Conservation (phyloP, 1,140 invertebrate species). For the Macrobrachium rosenbergii region DNA sequence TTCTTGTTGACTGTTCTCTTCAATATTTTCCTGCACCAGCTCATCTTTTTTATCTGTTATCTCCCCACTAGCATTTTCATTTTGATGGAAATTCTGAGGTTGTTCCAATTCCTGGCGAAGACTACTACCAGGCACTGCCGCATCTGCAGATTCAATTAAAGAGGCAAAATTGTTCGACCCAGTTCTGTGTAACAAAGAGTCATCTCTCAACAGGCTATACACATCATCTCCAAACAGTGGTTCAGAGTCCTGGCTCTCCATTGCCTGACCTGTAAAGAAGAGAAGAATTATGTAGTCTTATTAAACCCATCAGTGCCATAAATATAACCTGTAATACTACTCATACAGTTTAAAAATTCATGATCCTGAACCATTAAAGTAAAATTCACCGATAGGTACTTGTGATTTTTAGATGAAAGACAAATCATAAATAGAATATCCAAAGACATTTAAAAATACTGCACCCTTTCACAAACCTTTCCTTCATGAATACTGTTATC, state of each 20-base stretch:
- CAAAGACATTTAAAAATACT: too few species aligned
- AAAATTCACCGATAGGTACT: too few species aligned
- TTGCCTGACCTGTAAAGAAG: not conserved
- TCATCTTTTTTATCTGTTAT: not conserved
- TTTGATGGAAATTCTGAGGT: not conserved
- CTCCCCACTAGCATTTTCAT: not conserved
- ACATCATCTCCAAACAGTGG: conserved; percentile 21
- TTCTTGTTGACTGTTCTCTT: not conserved
- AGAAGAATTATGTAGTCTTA: too few species aligned
- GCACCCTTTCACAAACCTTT: too few species aligned
- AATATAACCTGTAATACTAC: too few species aligned
- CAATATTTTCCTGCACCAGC: not conserved
- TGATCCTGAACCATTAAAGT: too few species aligned
- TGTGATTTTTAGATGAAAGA: too few species aligned
- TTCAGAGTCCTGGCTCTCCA: conserved; percentile 10
- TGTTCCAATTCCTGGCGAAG: not conserved
- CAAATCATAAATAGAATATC: too few species aligned
- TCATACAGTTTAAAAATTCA: too few species aligned
- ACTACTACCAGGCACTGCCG: too few species aligned
- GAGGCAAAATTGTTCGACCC: not conserved
- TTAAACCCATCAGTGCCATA: too few species aligned
- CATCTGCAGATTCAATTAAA: not conserved
- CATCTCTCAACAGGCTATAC: not conserved
- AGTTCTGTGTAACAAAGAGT: not conserved
- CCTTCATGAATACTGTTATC: too few species aligned